Evolutionary conservation across 2,113 vertebrate genomes (phyloP).

Genomic region (Chitala chitala): DNA sequence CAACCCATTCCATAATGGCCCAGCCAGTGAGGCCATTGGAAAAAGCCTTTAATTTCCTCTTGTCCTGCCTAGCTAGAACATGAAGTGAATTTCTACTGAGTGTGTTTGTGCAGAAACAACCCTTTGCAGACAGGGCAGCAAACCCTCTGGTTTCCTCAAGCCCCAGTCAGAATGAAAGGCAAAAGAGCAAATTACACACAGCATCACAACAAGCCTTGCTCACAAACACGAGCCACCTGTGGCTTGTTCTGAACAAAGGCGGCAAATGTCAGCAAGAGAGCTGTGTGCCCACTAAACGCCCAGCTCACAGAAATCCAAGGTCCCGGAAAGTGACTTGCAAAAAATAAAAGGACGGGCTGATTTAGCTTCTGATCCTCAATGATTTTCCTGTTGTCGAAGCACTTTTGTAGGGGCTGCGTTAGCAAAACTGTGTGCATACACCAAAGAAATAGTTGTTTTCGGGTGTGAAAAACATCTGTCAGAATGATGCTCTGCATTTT

Average conservation of each 20-base stretch:
- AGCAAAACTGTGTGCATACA: background rate
- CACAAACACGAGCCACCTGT: background rate
- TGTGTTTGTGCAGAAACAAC: background rate
- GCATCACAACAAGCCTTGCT: background rate
- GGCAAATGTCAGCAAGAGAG: background rate
- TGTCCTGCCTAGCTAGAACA: background rate
- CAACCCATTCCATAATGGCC: background rate
- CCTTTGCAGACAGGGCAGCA: background rate
- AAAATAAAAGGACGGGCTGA: background rate
- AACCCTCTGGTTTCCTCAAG: background rate
- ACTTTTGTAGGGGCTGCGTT: background rate
- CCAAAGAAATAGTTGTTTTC: background rate
- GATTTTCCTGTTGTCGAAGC: background rate
- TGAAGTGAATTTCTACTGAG: background rate
- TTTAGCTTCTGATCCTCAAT: background rate
- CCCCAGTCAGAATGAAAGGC: background rate
- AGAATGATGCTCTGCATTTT: background rate
- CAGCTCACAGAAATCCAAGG: background rate
- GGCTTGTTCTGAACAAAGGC: no score
- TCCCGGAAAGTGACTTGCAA: background rate
- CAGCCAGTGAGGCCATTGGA: background rate
- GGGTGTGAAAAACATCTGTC: slow-evolving; percentile 1
- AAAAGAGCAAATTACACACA: background rate
- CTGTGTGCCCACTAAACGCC: background rate
- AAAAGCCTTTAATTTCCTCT: background rate